Evolutionary conservation across 1,140 invertebrate species (phyloP), one percentile per base, ranked within the genome.

Genomic region (Diabrotica undecimpunctata): DNA sequence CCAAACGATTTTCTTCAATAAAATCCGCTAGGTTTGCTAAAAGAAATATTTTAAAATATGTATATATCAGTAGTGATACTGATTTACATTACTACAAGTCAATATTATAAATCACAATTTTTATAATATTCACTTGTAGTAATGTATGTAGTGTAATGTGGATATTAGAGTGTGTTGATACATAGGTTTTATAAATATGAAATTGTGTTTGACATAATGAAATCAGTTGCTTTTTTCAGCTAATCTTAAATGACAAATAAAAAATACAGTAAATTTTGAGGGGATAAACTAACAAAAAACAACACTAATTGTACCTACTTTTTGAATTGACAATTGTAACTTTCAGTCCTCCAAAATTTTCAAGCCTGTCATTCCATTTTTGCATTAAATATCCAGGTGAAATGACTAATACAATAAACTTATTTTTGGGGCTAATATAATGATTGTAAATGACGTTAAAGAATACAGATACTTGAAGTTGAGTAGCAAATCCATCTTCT

Each of bases 291-390:
- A 25, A 25, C 1, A 25, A 25, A 25, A 25, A 25, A 25, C 1
- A 25, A 25, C 4, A 25, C 25, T 25, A n/a, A 11, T 39, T 12
- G 52, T 51, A 65, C 58, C 58, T 67, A 66, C 74, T 68, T 64
- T 60, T 71, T 65, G 58, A 37, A 10, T 59, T 69, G 35, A 74
- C 11, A 25, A 70, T 64, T 58, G 66, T 61, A 52, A 73, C 66
- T 55, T 67, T 25, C 11, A 72, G 69, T 25, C 52, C 56, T n/a
- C 57, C 69, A 63, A 70, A 54, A 6, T 58, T 62, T 8, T 46
- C 62, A 39, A 75, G 37, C 58, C 69, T 69, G 62, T 74, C 73
- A 53, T 72, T 69, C 75, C 75, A 77, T 54, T 69, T 66, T 12
- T 41, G 5, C 41, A 70, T 54, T 9, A 38, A 37, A 38, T 70